Conservation (phyloP, 2,888 invertebrate genomes). For the Anaspis maculata region DNA sequence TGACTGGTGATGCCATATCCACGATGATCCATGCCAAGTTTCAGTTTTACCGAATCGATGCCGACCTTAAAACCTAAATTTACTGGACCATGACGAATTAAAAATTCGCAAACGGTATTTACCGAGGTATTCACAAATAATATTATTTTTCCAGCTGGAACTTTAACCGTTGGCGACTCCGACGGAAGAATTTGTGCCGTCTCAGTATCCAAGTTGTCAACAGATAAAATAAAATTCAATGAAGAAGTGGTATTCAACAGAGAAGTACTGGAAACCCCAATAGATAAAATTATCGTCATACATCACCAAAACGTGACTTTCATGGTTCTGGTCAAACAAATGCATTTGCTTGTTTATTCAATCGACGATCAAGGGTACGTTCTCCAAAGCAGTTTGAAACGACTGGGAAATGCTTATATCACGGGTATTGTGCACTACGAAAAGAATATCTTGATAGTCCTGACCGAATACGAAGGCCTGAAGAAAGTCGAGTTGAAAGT, state of each 20-base stretch:
- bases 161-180: constrained; percentile 27
- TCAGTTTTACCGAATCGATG: too few relatives aligned
- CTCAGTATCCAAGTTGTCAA: constrained; percentile 21
- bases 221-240: constrained; percentile 17
- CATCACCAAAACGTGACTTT: constrained; percentile 22
- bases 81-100: too few relatives aligned
- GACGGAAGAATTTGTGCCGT: constrained; percentile 29
- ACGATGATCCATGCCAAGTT: too few relatives aligned
- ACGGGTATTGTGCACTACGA: constrained; percentile 31
- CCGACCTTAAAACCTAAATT: too few relatives aligned
- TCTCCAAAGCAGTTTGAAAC: constrained; percentile 23
- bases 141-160: constrained; percentile 28
- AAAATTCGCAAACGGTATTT: too few relatives aligned
- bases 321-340: constrained; percentile 28
- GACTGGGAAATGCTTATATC: constrained; percentile 29
- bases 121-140: too few relatives aligned
- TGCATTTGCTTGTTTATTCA: constrained; percentile 26
- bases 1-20: too few relatives aligned
- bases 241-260: constrained; percentile 17
- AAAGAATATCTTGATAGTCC: constrained; percentile 26
- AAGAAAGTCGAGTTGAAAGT: constrained; percentile 28
- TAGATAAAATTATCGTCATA: constrained; percentile 28
- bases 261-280: too few relatives aligned
- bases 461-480: constrained; percentile 27
- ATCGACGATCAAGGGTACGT: constrained; percentile 26